Base-by-base conservation (phyloP, 2,888 invertebrate species). In the Chorisops tibialis region DNA sequence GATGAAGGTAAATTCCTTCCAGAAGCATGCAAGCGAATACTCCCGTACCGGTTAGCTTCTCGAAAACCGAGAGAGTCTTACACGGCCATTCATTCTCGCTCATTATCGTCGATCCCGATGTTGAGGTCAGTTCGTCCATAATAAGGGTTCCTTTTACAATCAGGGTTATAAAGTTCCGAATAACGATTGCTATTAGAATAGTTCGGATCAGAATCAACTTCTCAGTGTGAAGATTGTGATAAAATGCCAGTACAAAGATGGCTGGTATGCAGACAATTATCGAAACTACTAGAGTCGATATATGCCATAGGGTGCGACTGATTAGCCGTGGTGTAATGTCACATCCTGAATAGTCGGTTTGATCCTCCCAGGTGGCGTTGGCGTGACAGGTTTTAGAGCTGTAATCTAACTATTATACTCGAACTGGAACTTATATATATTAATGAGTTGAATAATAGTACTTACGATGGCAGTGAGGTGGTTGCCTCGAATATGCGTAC, bases 1-100 rank as follows among this genome's bases (percentile, higher is more conserved):
- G 81, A 69, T 88, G 87, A 3, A 89, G 72, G 70, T 84, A 86
- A 38, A 84, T 75, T 0, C 85, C 87, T 70, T 87, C 86, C 1
- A 85, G 77, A 48, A 88, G 75, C 88, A 88, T 88, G 72, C 85
- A 86, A 3, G 85, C 81, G 70, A 87, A 89, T 47, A 87, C 86
- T 0, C 79, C 77, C 69, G 85, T 85, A 4, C 80, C 81, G 0
- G 83, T 79, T 1, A 81, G 69, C 45, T 81, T 80, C 66, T 84
- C 84, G 1, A 82, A 74, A 48, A 83, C 77, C 0, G 84, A 81
- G 11, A 87, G 74, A 11, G 81, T 65, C 48, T 82, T 79, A 67
- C 87, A 87, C 9, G 77, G 75, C 0, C 80, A 69, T 0, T 80
- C 75, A 68, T 86, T 82, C 0, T 71, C 68, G 1, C 78, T 75